Evolutionary conservation across 2,888 invertebrate genomes (phyloP), one percentile per base, ranked within the genome.

Genomic region (Drosophila rubida): DNA sequence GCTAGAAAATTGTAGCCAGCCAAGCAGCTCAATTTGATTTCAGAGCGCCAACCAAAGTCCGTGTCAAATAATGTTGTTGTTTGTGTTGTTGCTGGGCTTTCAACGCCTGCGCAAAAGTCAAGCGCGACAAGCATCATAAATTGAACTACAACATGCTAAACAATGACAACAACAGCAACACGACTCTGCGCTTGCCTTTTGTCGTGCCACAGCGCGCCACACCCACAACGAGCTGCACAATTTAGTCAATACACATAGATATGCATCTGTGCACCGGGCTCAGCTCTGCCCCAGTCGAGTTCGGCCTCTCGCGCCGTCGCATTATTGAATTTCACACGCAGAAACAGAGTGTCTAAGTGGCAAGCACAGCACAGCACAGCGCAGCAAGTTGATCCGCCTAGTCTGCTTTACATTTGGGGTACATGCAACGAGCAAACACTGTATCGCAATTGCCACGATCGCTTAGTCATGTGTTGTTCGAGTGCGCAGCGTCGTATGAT

Each of bases 301-400:
- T n/a, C 51, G 23, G 30, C n/a, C 3, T 51, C 37, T 58, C 45
- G 44, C 62, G 44, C 69, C 65, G 45, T 63, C 64, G 70, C 72
- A 80, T 85, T 77, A 83, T 83, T 87, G 83, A 87, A 83, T 86
- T 83, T 83, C 82, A 83, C 88, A 83, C 88, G 82, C 82, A 83
- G n/a, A 88, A 82, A 87, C 71, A 51, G 78, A 84, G 87, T 84
- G 78, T 74, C 74, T 75, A 77, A 75, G 74, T 77, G 74, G 48
- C 60, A 55, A 78, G 78, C n/a, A n/a, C n/a, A n/a, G n/a, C n/a
- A n/a, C n/a, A n/a, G n/a, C n/a, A n/a, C n/a, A n/a, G n/a, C n/a
- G 44, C 60, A 51, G 74, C 74, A 77, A 74, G 74, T 68, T 82
- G 83, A 82, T 85, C 86, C 66, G 51, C 63, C 79, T 54, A 46